phyloP scores from a whole-genome alignment of 2,113 vertebrate species.

The Oncorhynchus clarkii region DNA sequence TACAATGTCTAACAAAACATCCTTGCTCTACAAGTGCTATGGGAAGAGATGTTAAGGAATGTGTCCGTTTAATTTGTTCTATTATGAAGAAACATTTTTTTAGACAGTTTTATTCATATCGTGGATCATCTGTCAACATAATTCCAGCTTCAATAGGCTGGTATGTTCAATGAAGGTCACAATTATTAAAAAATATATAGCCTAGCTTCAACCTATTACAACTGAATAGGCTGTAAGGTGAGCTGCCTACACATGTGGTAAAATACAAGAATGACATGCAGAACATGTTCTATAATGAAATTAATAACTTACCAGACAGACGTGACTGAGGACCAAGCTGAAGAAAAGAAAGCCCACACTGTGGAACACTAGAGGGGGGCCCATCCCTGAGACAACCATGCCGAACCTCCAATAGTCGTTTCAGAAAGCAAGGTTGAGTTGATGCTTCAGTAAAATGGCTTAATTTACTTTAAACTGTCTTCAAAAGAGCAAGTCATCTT shows the following conservation, averaged over 20 bases:
- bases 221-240: no score
- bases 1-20: no score
- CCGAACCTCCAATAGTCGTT: constrained; percentile 14
- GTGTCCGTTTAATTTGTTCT: no score
- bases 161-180: no score
- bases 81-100: no score
- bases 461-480: constrained; percentile 58
- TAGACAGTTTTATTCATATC: no score
- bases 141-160: no score
- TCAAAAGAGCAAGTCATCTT: constrained; percentile 40
- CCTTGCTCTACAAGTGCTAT: no score
- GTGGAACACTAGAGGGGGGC: constrained; percentile 79
- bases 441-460: constrained; percentile 47
- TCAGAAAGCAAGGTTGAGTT: constrained; percentile 36
- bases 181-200: no score
- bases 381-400: constrained; percentile 69
- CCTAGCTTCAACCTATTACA: no score
- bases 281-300: not conserved
- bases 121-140: no score
- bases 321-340: constrained; percentile 72
- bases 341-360: constrained; percentile 81
- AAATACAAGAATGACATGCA: not conserved
- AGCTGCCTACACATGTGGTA: not conserved
- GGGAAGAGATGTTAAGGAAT: no score
- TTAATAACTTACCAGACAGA: constrained; percentile 84